Base-by-base conservation (phyloP, 2,797 vertebrate species). In the Pseudochromis fuscus region DNA sequence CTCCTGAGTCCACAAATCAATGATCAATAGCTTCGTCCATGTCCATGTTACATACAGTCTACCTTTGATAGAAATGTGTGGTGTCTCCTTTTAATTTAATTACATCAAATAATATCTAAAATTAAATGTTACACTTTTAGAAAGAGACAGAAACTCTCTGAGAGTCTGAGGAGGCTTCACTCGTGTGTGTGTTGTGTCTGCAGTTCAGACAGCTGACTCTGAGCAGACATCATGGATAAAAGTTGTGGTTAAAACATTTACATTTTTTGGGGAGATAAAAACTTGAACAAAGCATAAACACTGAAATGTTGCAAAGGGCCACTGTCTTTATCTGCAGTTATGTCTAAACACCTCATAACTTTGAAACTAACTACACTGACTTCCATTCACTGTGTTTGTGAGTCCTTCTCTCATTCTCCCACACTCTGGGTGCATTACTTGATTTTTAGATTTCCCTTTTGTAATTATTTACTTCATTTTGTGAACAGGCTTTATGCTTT, bases 221-320 rank as follows among this genome's bases (percentile, higher is more conserved):
- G 52, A 70, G 35, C 74, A 72, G 74, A 68, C 42, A 11, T 66
- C 44, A 28, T 27, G n/a, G 65, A 63, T 68, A 49, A 64, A 75
- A 3, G 40, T 49, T 71, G 52, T 55, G n/a, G 21, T 55, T 18
- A 33, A 82, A 87, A 88, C 53, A 81, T 87, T 81, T 76, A 82
- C 70, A 77, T 79, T 86, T 81, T 75, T 68, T 12, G 0, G 13
- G n/a, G 48, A 77, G 72, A 84, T 83, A 74, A 82, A 81, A 79
- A 52, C 7, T 2, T 18, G 25, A 55, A 42, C 25, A 8, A 68
- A 16, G 25, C 50, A 60, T 58, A 80, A 83, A 78, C 76, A 58
- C 21, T 37, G 31, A 64, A 5, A 69, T 51, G 24, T 83, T 18
- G 24, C 21, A 48, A 11, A 7, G 50, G 55, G 67, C 66, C 18